phyloP scores from a whole-genome alignment of 2,797 vertebrate genomes.

The Serranus cabrilla region DNA sequence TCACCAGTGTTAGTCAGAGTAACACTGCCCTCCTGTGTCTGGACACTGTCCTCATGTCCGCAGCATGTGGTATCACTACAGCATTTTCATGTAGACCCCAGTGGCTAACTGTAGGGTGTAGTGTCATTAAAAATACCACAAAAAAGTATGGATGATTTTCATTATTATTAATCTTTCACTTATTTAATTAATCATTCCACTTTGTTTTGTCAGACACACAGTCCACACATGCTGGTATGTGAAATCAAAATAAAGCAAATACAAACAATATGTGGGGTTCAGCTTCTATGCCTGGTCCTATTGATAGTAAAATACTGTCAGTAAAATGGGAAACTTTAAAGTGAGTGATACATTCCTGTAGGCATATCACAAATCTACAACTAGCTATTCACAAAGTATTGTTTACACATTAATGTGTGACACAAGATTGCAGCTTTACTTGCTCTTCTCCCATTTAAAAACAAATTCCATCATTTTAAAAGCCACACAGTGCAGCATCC shows the following conservation, averaged over 20 bases:
- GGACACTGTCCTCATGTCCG: not conserved
- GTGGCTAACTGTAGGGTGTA: not conserved
- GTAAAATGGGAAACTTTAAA: not conserved
- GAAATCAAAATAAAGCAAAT: slow-evolving; percentile 3
- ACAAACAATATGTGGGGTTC: not conserved
- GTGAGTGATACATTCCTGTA: not conserved
- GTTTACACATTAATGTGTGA: slow-evolving; percentile 3
- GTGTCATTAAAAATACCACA: too few species aligned
- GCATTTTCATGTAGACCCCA: not conserved
- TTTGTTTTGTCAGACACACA: not conserved
- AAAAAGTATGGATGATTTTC: too few species aligned
- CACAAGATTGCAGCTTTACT: not conserved
- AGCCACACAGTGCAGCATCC: not conserved
- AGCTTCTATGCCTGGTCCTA: not conserved
- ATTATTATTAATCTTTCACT: not conserved
- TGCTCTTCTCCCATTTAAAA: not conserved
- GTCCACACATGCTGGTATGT: not conserved
- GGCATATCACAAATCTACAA: not conserved
- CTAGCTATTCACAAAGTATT: not conserved
- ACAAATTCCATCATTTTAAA: not conserved
- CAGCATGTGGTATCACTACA: not conserved
- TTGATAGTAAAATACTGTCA: not conserved
- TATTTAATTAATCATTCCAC: not conserved
- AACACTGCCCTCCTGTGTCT: slow-evolving; percentile 71
- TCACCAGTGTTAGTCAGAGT: slow-evolving; percentile 7